Percentiles rank a stretch among this genome's conserved stretches.
Conservation (phyloP, 2,113 vertebrate species). For the Gracilinanus agilis region DNA sequence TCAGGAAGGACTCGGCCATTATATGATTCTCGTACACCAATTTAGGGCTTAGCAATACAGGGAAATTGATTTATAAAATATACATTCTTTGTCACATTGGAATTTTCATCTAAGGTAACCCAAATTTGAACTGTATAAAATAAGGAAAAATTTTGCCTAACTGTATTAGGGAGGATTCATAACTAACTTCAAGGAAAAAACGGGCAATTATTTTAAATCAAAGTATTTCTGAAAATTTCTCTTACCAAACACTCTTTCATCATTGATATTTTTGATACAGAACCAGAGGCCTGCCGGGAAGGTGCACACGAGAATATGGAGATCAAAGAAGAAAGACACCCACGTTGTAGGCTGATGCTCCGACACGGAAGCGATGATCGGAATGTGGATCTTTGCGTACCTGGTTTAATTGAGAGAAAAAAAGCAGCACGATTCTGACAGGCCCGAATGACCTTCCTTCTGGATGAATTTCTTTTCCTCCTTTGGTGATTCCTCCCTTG, state of each 20-base stretch:
- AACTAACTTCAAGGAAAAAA: slow-evolving; percentile 8
- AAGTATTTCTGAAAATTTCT: slow-evolving; percentile 74
- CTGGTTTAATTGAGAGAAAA: slow-evolving; percentile 86
- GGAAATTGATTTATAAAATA: background rate
- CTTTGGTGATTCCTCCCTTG: slow-evolving; percentile 4
- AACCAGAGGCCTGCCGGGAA: slow-evolving; percentile 99
- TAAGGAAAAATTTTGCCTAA: background rate
- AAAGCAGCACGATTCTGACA: slow-evolving; percentile 84
- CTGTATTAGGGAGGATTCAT: background rate
- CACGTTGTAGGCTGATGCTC: slow-evolving; percentile 99
- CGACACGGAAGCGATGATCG: slow-evolving; percentile 99
- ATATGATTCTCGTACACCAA: background rate
- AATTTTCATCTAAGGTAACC: background rate
- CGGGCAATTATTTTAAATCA: slow-evolving; percentile 34
- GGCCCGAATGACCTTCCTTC: slow-evolving; percentile 62
- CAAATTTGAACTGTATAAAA: background rate
- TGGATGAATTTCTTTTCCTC: slow-evolving; percentile 35
- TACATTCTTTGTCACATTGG: background rate
- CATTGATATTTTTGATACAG: slow-evolving; percentile 99
- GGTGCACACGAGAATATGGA: slow-evolving; percentile 99
- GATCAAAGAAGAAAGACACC: slow-evolving; percentile 99
- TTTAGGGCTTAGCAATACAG: background rate
- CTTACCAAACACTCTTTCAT: slow-evolving; percentile 98
- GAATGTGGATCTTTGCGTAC: slow-evolving; percentile 99
- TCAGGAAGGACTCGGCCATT: background rate